Percentiles rank a stretch among this genome's conserved stretches.
phyloP scores from a whole-genome alignment of 2,888 invertebrate genomes.

The Mantis religiosa region DNA sequence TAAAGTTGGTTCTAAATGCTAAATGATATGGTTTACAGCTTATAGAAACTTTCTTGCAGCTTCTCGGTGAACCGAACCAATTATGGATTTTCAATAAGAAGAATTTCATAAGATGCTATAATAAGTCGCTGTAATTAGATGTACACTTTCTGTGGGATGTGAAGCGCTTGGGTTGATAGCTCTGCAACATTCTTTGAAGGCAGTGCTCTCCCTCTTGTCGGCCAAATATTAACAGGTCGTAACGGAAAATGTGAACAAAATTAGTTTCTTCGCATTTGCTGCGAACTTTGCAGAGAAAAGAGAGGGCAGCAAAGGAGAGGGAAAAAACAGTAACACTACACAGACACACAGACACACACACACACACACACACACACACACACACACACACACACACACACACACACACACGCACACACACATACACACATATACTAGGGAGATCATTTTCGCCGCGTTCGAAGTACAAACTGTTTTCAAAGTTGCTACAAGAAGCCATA shows the following conservation, averaged over 20 bases:
- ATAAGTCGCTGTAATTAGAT: neutral
- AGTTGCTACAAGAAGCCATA: neutral
- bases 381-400: no score
- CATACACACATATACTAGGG: neutral
- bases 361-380: no score
- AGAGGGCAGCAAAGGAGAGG: neutral
- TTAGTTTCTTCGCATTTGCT: neutral
- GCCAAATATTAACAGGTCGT: neutral
- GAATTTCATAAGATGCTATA: neutral
- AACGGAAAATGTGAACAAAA: neutral
- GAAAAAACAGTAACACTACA: neutral
- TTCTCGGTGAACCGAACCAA: no score
- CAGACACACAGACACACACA: neutral
- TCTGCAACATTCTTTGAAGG: neutral
- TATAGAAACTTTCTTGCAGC: no score
- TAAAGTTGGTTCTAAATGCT: no score
- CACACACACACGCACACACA: no score
- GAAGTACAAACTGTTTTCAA: neutral
- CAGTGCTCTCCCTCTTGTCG: neutral
- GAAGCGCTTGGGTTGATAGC: neutral
- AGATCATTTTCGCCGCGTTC: neutral
- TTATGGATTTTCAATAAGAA: no score
- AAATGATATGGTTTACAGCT: no score
- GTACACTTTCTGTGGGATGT: neutral
- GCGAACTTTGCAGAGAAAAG: neutral